Conservation (phyloP, 2,113 vertebrate species). For the Macrotus californicus region DNA sequence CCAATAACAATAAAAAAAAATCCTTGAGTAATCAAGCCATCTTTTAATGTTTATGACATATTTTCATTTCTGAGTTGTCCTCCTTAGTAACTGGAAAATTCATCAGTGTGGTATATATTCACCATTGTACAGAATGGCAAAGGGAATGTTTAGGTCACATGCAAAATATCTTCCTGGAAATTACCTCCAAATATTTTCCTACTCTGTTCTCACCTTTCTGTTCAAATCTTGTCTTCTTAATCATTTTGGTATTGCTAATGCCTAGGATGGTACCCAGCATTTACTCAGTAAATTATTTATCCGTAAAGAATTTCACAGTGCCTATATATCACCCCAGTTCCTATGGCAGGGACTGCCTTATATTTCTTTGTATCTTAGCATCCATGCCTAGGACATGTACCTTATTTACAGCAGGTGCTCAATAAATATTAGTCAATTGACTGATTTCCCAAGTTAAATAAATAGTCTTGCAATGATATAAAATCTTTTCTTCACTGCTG, state of each 20-base stretch:
- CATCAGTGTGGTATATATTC: neutral
- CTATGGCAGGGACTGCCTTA: neutral
- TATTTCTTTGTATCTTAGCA: neutral
- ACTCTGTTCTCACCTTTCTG: neutral
- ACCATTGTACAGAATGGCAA: neutral
- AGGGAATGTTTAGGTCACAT: neutral
- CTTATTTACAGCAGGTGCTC: neutral
- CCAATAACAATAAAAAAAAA: neutral
- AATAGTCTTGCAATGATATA: neutral
- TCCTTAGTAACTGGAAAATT: neutral
- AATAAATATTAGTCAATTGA: neutral
- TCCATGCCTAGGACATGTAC: neutral
- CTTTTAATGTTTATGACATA: neutral
- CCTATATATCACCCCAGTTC: neutral
- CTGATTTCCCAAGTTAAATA: neutral
- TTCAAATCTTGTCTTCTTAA: neutral
- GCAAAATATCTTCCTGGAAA: neutral
- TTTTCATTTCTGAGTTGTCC: constrained; percentile 28
- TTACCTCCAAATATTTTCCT: neutral
- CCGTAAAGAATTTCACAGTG: neutral
- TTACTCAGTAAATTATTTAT: neutral
- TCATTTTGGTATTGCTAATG: neutral
- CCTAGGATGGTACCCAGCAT: neutral
- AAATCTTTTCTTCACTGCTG: neutral
- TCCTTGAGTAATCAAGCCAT: neutral